Evolutionary conservation across 2,888 invertebrate genomes (phyloP), one percentile per base, ranked within the genome.

Genomic region (Tachina lurida): DNA sequence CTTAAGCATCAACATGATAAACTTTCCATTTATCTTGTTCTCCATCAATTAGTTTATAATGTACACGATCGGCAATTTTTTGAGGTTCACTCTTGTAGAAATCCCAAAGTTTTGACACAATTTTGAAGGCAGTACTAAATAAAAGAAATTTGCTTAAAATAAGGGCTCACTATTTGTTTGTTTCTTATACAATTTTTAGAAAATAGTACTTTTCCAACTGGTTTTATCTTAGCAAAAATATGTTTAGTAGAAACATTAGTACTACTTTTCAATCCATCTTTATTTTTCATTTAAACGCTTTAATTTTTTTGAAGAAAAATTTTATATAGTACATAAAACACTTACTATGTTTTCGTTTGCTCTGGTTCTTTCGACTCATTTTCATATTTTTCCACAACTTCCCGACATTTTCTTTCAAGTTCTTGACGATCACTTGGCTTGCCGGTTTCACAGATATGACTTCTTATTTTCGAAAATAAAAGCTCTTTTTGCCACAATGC

Each of bases 11-110:
- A 19, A 93, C 91, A 83, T 91, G 93, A 84, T 89, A 88, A 17
- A 88, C 67, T 4, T 86, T 62, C 93, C 93, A 92, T 52, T 84
- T 87, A 62, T 71, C 43, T 13, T 77, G 56, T 13, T 79, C 76
- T 12, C 80, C 17, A 9, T 63, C 62, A 54, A 77, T 49, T 79
- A 74, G 87, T 5, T 89, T 89, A 80, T 92, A 92, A 63, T 91
- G 89, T 12, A 93, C 83, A 17, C 92, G 89, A 88, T 92, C 93
- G n/a, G 91, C 91, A 19, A 92, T 90, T 71, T 88, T 82, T 12
- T 87, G 84, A 2, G 63, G 10, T 45, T 89, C 88, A 5, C 89
- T 87, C 54, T 90, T 91, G n/a, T 92, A 90, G 73, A 92, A 92
- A 60, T 92, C 93, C 89, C 92, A 91, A 19, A 88, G 86, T 45